phyloP scores from a whole-genome alignment of 1,140 invertebrate species.

The Drosophila sucinea region DNA sequence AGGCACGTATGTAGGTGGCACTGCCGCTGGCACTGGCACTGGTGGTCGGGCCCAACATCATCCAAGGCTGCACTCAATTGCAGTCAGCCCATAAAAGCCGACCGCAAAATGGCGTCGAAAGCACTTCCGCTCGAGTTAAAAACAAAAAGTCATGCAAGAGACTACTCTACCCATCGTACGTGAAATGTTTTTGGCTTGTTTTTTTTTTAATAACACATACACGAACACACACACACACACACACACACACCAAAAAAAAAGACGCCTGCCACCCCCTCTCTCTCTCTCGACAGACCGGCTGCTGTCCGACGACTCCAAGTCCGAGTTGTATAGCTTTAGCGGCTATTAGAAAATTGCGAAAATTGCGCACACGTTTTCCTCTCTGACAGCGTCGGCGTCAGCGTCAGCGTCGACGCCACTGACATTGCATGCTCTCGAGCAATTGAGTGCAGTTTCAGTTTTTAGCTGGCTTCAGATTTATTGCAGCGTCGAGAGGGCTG shows the following conservation, averaged over 20 bases:
- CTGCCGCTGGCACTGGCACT: too few species aligned
- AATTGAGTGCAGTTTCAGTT: constrained; percentile 78
- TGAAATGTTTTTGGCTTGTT: constrained; percentile 64
- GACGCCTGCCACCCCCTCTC: background rate
- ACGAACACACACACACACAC: constrained; percentile 7
- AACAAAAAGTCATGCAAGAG: constrained; percentile 61
- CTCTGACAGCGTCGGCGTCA: background rate
- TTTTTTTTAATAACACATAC: constrained; percentile 55
- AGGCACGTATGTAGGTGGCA: constrained; percentile 53
- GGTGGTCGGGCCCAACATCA: constrained; percentile 34
- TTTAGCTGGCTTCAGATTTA: constrained; percentile 69
- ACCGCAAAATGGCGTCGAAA: constrained; percentile 77
- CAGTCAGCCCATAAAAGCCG: constrained; percentile 57
- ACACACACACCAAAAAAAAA: background rate
- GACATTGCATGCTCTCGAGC: constrained; percentile 61
- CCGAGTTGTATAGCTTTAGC: constrained; percentile 51
- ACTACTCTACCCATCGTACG: constrained; percentile 49
- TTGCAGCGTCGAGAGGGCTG: constrained; percentile 55
- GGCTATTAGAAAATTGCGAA: constrained; percentile 80
- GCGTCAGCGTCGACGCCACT: constrained; percentile 14
- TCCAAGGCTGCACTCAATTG: constrained; percentile 64
- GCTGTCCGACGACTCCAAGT: background rate
- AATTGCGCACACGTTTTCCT: constrained; percentile 75
- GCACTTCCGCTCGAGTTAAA: constrained; percentile 67
- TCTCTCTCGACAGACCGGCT: background rate